Evolutionary conservation across 1,140 invertebrate species (phyloP).

Genomic region (Zaprionus taronus): DNA sequence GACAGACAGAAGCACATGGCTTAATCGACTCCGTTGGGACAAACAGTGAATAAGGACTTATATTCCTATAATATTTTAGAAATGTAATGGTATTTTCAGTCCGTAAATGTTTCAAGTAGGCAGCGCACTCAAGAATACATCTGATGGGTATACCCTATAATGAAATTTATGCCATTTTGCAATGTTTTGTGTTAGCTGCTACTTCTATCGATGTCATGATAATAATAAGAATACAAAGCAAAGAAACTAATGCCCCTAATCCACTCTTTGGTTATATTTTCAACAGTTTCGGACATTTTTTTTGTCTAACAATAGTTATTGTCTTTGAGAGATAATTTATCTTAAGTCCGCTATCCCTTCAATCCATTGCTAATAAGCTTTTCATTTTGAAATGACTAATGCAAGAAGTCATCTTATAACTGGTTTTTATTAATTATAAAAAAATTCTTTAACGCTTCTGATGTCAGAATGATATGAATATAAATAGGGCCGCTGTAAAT

Average conservation of each 20-base stretch:
- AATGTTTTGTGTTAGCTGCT: not conserved
- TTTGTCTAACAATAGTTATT: not conserved
- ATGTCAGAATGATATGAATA: not conserved
- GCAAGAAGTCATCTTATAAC: not conserved
- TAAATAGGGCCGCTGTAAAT: not conserved
- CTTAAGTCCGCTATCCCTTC: not conserved
- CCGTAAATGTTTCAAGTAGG: too few relatives aligned
- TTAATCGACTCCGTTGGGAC: too few relatives aligned
- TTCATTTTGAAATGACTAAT: not conserved
- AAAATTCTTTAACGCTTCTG: not conserved
- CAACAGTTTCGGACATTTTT: not conserved
- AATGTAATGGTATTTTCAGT: too few relatives aligned
- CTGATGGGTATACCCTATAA: not conserved
- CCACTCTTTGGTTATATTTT: not conserved
- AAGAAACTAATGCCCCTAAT: not conserved
- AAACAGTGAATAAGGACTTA: too few relatives aligned
- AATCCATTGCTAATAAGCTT: not conserved
- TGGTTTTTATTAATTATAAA: conserved; percentile 3
- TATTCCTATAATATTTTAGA: too few relatives aligned
- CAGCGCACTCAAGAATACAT: too few relatives aligned
- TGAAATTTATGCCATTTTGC: not conserved
- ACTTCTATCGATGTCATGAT: not conserved
- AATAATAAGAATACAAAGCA: not conserved
- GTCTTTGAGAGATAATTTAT: conserved; percentile 18
- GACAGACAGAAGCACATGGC: too few relatives aligned